phyloP scores from a whole-genome alignment of 2,113 vertebrate genomes.

The Podarcis muralis region DNA sequence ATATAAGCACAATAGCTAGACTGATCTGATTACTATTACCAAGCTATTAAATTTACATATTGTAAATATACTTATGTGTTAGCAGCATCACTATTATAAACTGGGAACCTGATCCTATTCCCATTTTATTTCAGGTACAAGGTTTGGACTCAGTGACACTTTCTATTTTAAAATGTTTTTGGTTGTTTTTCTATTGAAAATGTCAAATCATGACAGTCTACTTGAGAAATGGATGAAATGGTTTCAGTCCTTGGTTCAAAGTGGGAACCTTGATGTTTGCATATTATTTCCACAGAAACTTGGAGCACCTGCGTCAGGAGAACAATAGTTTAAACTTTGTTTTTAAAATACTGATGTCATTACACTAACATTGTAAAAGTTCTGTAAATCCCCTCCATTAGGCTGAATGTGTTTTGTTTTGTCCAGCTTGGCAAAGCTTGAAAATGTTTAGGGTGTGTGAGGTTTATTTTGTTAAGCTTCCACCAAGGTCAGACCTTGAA shows the following conservation, averaged over 20 bases:
- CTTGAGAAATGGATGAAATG: not conserved
- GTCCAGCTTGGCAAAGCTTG: slow-evolving; percentile 42
- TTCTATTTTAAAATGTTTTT: not conserved
- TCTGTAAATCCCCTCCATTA: not conserved
- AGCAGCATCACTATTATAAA: not conserved
- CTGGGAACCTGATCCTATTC: not conserved
- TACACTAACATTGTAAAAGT: not conserved
- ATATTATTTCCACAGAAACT: slow-evolving; percentile 1
- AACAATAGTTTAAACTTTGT: slow-evolving; percentile 27
- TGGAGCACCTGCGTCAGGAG: slow-evolving; percentile 34
- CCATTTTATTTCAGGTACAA: not conserved
- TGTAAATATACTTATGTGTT: slow-evolving; percentile 3
- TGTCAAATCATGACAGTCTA: not conserved
- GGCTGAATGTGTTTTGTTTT: slow-evolving; percentile 23
- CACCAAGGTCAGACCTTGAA: slow-evolving; percentile 58
- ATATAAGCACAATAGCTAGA: not conserved
- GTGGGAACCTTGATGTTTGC: not conserved
- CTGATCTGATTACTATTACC: not conserved
- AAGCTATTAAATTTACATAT: not conserved
- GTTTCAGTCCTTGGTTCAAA: not conserved
- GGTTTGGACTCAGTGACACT: not conserved
- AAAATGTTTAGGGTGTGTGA: slow-evolving; percentile 46
- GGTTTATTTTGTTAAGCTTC: slow-evolving; percentile 54
- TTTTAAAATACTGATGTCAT: slow-evolving; percentile 29
- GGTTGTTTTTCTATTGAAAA: not conserved